phyloP scores from a whole-genome alignment of 35 echinoderm and acorn worm genomes.

The Heliocidaris erythrogramma region DNA sequence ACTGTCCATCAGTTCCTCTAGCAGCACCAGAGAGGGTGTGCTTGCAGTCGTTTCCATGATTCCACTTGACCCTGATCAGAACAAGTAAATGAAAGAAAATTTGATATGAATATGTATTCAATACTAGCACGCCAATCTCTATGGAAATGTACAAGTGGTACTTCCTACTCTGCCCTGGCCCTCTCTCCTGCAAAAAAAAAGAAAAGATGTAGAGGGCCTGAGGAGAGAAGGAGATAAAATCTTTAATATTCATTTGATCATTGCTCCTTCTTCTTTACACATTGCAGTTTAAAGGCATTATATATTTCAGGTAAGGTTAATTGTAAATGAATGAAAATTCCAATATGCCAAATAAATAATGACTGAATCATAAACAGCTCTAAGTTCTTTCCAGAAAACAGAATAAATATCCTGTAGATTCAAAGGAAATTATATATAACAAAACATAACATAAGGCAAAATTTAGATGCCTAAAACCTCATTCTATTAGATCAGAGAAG shows the following conservation, averaged over 20 bases:
- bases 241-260: background rate
- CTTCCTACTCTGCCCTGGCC: background rate
- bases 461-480: no score
- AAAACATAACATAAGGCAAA: no score
- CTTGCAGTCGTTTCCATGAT: constrained; percentile 32
- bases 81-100: background rate
- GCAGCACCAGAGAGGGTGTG: constrained; percentile 45
- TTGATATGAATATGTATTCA: background rate
- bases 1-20: constrained; percentile 27
- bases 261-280: no score
- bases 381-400: no score
- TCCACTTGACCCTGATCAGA: constrained; percentile 33
- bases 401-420: no score
- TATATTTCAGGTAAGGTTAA: no score
- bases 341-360: no score
- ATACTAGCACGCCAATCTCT: background rate
- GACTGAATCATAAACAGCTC: no score
- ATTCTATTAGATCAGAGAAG: no score
- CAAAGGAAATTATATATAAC: no score
- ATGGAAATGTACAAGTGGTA: background rate
- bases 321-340: no score
- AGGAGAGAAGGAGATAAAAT: background rate
- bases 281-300: no score
- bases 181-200: background rate
- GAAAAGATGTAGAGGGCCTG: background rate